A percentile compares a stretch with the other conserved stretches of the same genome.
phyloP scores from a whole-genome alignment of 2,113 vertebrate species.

The Bambusicola thoracicus region DNA sequence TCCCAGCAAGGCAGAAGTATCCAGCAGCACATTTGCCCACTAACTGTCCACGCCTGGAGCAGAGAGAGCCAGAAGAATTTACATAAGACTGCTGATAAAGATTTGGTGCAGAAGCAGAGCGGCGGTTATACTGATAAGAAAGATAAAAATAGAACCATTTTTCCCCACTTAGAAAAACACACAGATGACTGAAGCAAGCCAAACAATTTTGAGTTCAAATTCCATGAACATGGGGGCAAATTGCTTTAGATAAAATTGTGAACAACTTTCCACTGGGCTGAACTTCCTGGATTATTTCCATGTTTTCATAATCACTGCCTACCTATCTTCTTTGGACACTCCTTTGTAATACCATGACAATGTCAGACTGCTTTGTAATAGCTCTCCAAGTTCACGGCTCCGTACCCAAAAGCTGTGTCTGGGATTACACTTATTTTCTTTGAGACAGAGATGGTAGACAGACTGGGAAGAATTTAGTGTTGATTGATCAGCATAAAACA shows the following conservation, averaged over 20 bases:
- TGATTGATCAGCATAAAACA: fast-evolving
- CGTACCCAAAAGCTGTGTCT: neutral
- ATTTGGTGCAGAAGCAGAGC: neutral
- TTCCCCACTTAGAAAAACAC: neutral
- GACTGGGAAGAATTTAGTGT: neutral
- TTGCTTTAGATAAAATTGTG: neutral
- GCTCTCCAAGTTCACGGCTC: neutral
- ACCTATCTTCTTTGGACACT: neutral
- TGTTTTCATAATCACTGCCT: neutral
- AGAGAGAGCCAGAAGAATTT: neutral
- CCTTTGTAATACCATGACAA: neutral
- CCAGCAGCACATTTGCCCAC: conserved; percentile 87
- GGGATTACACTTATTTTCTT: neutral
- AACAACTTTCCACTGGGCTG: neutral
- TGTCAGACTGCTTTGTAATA: neutral
- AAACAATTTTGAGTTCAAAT: neutral
- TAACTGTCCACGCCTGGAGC: conserved; percentile 80
- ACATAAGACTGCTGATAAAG: fast-evolving
- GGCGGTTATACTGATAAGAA: fast-evolving
- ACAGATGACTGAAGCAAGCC: neutral
- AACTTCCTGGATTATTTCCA: neutral
- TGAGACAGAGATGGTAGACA: neutral
- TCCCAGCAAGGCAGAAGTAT: conserved; percentile 87
- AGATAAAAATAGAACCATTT: fast-evolving
- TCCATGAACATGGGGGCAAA: neutral